Conservation (phyloP, 2,888 invertebrate species). For the Apocheima hispidaria region DNA sequence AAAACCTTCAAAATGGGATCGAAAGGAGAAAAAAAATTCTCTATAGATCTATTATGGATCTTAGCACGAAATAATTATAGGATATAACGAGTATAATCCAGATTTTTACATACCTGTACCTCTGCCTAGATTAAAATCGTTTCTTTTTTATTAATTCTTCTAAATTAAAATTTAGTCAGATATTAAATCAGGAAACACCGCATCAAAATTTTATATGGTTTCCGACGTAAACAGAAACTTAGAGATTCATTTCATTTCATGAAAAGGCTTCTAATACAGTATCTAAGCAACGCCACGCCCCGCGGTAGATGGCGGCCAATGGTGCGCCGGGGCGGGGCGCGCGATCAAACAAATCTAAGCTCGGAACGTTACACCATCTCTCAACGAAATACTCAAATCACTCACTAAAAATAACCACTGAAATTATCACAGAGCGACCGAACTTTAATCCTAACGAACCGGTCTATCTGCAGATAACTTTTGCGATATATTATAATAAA, state of each 20-base stretch:
- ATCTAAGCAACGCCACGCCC: slow-evolving; percentile 83
- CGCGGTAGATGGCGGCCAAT: slow-evolving; percentile 75
- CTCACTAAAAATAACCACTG: slow-evolving; percentile 27
- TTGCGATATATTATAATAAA: slow-evolving; percentile 64
- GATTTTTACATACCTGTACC: too few species aligned
- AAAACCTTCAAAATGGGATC: too few species aligned
- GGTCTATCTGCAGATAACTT: slow-evolving; percentile 60
- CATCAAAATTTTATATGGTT: slow-evolving; percentile 16
- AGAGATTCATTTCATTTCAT: slow-evolving; percentile 55
- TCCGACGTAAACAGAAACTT: slow-evolving; percentile 39
- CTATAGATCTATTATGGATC: too few species aligned
- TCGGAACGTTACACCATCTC: slow-evolving; percentile 40
- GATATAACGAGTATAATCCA: too few species aligned
- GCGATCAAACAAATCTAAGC: slow-evolving; percentile 72
- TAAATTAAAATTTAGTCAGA: too few species aligned
- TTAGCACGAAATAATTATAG: too few species aligned
- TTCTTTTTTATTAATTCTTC: too few species aligned
- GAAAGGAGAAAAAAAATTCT: too few species aligned
- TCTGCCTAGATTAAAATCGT: too few species aligned
- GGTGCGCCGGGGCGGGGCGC: slow-evolving; percentile 75
- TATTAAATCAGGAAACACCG: slow-evolving; percentile 14
- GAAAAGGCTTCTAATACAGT: slow-evolving; percentile 74
- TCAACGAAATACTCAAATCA: slow-evolving; percentile 38
- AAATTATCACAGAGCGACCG: slow-evolving; percentile 26
- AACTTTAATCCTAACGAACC: slow-evolving; percentile 45